Percentiles rank a stretch among this genome's conserved stretches.
Conservation (phyloP, 2,888 invertebrate species). For the Ethmia dodecea region DNA sequence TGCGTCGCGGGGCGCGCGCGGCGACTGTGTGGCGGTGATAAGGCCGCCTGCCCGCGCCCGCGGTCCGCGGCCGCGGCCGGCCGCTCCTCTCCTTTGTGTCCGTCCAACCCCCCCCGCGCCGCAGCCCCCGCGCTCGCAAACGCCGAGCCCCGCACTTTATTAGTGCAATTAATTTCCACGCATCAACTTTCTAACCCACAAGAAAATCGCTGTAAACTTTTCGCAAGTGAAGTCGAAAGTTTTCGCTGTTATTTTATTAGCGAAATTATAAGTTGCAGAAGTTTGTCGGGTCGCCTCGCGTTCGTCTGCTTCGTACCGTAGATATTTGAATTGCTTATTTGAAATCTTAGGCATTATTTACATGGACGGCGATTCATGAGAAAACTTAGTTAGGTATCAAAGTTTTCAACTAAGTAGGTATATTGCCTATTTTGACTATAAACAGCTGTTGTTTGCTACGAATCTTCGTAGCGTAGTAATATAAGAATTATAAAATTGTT, state of each 20-base stretch:
- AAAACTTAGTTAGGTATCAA: no score
- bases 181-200: constrained; percentile 38
- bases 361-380: no score
- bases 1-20: constrained; percentile 46
- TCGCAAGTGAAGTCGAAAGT: constrained; percentile 39
- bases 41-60: constrained; percentile 53
- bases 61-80: constrained; percentile 45
- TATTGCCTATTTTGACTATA: no score
- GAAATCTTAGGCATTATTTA: no score
- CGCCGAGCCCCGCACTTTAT: constrained; percentile 60
- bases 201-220: constrained; percentile 38
- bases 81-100: constrained; percentile 75
- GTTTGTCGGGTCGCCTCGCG: background rate
- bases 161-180: constrained; percentile 63
- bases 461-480: no score
- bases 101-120: constrained; percentile 49
- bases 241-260: constrained; percentile 10
- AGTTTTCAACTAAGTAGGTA: no score
- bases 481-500: no score
- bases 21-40: constrained; percentile 70
- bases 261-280: no score
- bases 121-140: constrained; percentile 44
- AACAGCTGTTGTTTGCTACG: no score
- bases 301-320: no score
- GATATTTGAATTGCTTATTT: no score